phyloP scores from a whole-genome alignment of 2,113 vertebrate species.

The Gadus chalcogrammus region DNA sequence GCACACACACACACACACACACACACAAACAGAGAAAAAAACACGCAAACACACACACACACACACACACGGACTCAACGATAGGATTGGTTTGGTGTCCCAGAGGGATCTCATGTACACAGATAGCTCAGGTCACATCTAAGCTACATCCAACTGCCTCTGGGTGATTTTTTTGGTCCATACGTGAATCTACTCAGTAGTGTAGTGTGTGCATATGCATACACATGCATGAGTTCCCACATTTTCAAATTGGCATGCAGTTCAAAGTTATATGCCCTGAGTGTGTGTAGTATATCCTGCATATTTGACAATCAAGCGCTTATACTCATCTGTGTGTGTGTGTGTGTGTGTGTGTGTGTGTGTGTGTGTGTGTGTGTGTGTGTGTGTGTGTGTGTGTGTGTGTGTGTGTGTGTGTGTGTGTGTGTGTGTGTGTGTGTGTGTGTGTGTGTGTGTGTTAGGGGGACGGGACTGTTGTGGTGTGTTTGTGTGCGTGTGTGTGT shows the following conservation, averaged over 20 bases:
- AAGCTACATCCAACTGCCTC: slow-evolving; percentile 14
- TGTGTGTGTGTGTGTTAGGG: not conserved
- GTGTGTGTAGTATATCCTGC: not conserved
- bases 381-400: not conserved
- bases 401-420: not conserved
- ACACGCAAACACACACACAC: slow-evolving; percentile 7
- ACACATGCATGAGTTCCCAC: not conserved
- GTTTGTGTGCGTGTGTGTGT: not conserved
- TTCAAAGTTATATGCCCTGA: too few relatives aligned
- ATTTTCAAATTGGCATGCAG: not conserved
- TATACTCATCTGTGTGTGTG: not conserved
- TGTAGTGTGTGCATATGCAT: not conserved
- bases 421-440: not conserved
- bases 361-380: not conserved
- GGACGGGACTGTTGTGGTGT: not conserved
- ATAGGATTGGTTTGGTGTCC: slow-evolving; percentile 21
- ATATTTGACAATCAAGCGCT: not conserved
- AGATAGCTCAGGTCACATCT: slow-evolving; percentile 33
- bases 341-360: not conserved
- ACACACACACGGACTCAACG: slow-evolving; percentile 11
- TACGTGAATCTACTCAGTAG: not conserved
- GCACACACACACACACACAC: slow-evolving; percentile 10
- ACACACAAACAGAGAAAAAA: not conserved
- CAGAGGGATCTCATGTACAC: slow-evolving; percentile 34
- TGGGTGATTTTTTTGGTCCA: not conserved